phyloP scores from a whole-genome alignment of 2,113 vertebrate genomes.

The Speoplatyrhinus poulsoni region DNA sequence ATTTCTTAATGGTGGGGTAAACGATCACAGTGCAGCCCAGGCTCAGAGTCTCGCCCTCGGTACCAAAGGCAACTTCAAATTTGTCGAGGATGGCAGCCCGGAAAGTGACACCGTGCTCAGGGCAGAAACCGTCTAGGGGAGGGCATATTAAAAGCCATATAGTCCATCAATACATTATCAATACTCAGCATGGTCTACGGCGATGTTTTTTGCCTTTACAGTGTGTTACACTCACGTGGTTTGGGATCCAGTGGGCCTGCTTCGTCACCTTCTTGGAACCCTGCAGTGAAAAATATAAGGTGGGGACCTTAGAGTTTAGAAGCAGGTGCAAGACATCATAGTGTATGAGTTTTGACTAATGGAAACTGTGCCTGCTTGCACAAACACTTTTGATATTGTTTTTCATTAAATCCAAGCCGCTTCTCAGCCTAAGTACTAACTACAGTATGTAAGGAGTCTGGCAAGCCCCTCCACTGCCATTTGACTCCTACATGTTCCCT shows the following conservation, averaged over 20 bases:
- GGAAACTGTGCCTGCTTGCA: not conserved
- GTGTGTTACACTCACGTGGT: slow-evolving; percentile 68
- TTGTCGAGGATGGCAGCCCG: slow-evolving; percentile 88
- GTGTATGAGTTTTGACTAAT: not conserved
- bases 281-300: slow-evolving; percentile 48
- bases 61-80: slow-evolving; percentile 91
- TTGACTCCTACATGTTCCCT: not conserved
- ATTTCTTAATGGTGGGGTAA: slow-evolving; percentile 90
- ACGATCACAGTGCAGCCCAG: slow-evolving; percentile 92
- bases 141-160: not conserved
- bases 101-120: slow-evolving; percentile 90
- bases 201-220: not conserved
- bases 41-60: slow-evolving; percentile 92
- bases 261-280: slow-evolving; percentile 68
- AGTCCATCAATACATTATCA: not conserved
- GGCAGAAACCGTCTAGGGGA: slow-evolving; percentile 81
- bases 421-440: not conserved
- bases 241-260: slow-evolving; percentile 59
- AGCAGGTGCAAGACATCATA: not conserved
- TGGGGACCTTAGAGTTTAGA: not conserved
- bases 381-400: too few species aligned
- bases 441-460: not conserved
- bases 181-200: too few species aligned
- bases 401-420: not conserved
- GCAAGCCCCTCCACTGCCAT: not conserved